Percentiles rank a stretch among this genome's conserved stretches.
phyloP scores from a whole-genome alignment of 2,888 invertebrate genomes.

The Apotomis capreana region DNA sequence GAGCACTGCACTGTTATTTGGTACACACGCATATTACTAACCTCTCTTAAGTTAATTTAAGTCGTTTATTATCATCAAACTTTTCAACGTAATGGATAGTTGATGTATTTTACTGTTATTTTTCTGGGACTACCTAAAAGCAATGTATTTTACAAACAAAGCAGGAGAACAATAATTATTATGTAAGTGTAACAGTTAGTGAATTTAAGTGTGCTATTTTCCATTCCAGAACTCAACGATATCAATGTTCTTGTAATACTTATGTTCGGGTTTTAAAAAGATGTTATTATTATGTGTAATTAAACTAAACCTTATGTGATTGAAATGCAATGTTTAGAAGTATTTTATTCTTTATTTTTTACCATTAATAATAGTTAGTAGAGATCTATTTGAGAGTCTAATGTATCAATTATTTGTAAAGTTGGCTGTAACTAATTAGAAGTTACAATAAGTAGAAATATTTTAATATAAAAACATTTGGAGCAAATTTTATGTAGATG shows the following conservation, averaged over 20 bases:
- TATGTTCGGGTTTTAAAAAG: slow-evolving; percentile 82
- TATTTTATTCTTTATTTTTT: slow-evolving; percentile 84
- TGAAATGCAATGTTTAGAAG: slow-evolving; percentile 84
- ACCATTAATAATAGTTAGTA: slow-evolving; percentile 84
- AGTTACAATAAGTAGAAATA: slow-evolving; percentile 83
- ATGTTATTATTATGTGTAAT: slow-evolving; percentile 81
- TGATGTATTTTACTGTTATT: slow-evolving; percentile 81
- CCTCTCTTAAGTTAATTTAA: slow-evolving; percentile 74
- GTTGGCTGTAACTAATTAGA: slow-evolving; percentile 83
- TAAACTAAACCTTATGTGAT: slow-evolving; percentile 84
- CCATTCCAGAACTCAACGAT: slow-evolving; percentile 83
- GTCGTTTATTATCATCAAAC: slow-evolving; percentile 71
- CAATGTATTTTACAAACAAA: slow-evolving; percentile 83
- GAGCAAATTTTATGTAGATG: slow-evolving; percentile 83
- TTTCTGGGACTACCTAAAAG: slow-evolving; percentile 81
- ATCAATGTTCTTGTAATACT: slow-evolving; percentile 82
- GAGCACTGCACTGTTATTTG: slow-evolving; percentile 81
- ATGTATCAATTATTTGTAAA: slow-evolving; percentile 84
- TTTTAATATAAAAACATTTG: slow-evolving; percentile 83
- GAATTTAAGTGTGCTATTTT: slow-evolving; percentile 84
- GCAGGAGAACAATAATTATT: slow-evolving; percentile 84
- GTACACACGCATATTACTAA: slow-evolving; percentile 70
- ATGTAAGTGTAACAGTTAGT: slow-evolving; percentile 83
- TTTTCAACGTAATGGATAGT: slow-evolving; percentile 78
- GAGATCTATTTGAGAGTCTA: slow-evolving; percentile 84